phyloP scores from a whole-genome alignment of 2,888 invertebrate genomes.

The Oligia strigilis region DNA sequence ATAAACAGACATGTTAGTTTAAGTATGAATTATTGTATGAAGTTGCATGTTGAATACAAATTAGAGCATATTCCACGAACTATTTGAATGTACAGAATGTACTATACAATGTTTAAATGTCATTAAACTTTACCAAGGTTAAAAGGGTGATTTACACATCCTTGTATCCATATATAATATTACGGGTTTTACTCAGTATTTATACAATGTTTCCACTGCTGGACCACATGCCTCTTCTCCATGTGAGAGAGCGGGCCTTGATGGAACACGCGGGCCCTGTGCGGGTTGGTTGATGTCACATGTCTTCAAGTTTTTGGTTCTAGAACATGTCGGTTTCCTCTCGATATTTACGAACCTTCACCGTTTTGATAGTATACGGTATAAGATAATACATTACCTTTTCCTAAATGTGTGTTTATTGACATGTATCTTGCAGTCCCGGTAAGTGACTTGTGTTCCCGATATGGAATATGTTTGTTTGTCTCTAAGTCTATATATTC shows the following conservation, averaged over 20 bases:
- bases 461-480: constrained; percentile 99
- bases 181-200: constrained; percentile 10
- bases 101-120: constrained; percentile 44
- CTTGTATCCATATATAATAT: constrained; percentile 33
- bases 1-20: constrained; percentile 52
- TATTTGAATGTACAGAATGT: constrained; percentile 56
- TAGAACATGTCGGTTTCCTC: not conserved
- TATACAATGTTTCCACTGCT: not conserved
- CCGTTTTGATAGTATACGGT: not conserved
- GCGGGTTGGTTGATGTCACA: not conserved
- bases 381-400: constrained; percentile 91
- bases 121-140: constrained; percentile 61
- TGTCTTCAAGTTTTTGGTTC: not conserved
- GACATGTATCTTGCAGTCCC: constrained; percentile 99
- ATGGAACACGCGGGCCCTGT: not conserved
- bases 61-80: constrained; percentile 56
- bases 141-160: constrained; percentile 58
- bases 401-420: constrained; percentile 99
- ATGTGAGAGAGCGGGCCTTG: not conserved
- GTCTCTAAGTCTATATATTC: constrained; percentile 99
- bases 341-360: not conserved
- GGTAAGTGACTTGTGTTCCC: constrained; percentile 99
- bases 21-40: constrained; percentile 50
- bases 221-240: not conserved
- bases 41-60: constrained; percentile 65